phyloP scores from a whole-genome alignment of 1,140 invertebrate genomes.

The Neodiprion pinetum region DNA sequence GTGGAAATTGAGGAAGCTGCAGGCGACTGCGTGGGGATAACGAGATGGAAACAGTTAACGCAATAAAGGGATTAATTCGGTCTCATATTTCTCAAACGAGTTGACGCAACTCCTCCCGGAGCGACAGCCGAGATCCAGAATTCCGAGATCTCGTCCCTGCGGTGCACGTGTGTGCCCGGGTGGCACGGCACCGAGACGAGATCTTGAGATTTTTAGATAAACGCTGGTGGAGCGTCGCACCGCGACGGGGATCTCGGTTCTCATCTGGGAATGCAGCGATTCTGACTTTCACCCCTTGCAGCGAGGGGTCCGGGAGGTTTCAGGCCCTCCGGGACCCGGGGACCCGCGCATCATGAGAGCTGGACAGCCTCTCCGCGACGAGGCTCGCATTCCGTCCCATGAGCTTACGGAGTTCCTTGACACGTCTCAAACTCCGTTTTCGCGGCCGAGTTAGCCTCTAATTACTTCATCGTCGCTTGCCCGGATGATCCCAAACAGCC shows the following conservation, averaged over 20 bases:
- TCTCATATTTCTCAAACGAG: not conserved
- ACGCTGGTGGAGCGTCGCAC: not conserved
- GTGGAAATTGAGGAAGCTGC: no score
- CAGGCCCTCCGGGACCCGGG: not conserved
- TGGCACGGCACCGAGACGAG: not conserved
- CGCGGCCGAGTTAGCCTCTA: not conserved
- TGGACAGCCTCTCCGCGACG: not conserved
- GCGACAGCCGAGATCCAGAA: not conserved
- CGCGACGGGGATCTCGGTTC: not conserved
- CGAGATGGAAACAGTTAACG: no score
- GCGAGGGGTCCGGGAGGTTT: not conserved
- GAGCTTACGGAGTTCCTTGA: not conserved
- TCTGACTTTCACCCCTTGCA: not conserved
- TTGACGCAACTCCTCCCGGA: not conserved
- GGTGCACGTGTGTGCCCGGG: not conserved
- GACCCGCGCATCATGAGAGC: not conserved
- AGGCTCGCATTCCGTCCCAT: not conserved
- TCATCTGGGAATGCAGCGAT: slow-evolving; percentile 6
- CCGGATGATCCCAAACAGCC: not conserved
- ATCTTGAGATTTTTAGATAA: slow-evolving; percentile 3
- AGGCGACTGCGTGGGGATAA: no score
- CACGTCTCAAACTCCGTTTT: not conserved
- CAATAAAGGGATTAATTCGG: not conserved
- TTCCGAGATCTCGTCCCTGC: not conserved
- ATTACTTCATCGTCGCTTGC: slow-evolving; percentile 2